Percentiles rank a stretch among this genome's conserved stretches.
These are phyloP conservation scores for Diogma glabrata DNA, from an alignment of 2,888 invertebrate genomes.

Conservation along the genomic window DNA sequence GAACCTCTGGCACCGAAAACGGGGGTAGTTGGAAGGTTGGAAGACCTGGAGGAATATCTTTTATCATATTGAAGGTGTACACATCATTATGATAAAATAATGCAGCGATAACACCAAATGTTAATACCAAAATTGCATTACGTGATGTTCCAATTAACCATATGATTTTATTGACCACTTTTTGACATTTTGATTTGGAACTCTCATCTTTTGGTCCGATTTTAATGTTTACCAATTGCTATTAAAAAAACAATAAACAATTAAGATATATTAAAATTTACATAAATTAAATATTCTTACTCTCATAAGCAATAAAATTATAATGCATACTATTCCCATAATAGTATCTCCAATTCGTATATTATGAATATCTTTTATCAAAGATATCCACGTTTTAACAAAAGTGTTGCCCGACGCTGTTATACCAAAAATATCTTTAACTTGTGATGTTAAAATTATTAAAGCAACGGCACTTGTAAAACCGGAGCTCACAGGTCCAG, in stretches of 20 bases:
- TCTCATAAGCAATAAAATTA: constrained; percentile 59
- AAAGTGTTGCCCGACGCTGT: constrained; percentile 63
- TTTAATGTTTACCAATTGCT: constrained; percentile 52
- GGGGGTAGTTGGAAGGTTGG: constrained; percentile 55
- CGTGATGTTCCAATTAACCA: constrained; percentile 72
- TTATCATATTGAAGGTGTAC: constrained; percentile 54
- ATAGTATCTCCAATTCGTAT: constrained; percentile 62
- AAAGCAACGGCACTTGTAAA: constrained; percentile 85
- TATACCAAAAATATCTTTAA: constrained; percentile 60
- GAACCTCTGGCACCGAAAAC: constrained; percentile 47
- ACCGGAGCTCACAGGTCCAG: constrained; percentile 79
- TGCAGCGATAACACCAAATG: constrained; percentile 54
- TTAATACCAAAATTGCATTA: constrained; percentile 72
- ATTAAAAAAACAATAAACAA: too few relatives aligned
- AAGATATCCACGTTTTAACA: constrained; percentile 64
- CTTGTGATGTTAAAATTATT: constrained; percentile 77
- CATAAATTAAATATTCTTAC: constrained; percentile 46
- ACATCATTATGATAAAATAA: constrained; percentile 45
- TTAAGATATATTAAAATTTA: too few relatives aligned
- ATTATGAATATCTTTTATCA: constrained; percentile 53
- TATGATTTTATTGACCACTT: constrained; percentile 49
- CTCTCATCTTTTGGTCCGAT: constrained; percentile 44
- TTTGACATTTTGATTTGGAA: constrained; percentile 44
- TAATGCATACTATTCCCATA: constrained; percentile 63
- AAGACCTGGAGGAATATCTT: constrained; percentile 60